Percentiles rank a stretch among this genome's conserved stretches.
phyloP scores from a whole-genome alignment of 2,888 invertebrate species.

The Tiliacea aurago region DNA sequence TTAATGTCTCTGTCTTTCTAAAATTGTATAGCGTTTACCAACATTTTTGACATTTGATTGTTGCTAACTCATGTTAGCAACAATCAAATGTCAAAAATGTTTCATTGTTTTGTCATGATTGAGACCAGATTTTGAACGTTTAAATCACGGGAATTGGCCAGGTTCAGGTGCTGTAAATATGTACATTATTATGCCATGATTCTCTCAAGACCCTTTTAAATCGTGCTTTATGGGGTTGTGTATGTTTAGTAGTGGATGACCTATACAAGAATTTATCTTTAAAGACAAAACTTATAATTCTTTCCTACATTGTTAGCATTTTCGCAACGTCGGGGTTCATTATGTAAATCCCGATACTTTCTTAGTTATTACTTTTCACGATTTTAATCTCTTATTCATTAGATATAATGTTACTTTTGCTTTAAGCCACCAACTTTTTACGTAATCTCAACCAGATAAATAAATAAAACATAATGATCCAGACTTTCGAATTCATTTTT shows the following conservation, averaged over 20 bases:
- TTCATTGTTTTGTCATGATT: too few relatives aligned
- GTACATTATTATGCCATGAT: neutral
- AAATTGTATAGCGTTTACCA: neutral
- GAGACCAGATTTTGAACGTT: neutral
- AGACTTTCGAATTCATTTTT: slow-evolving; percentile 27
- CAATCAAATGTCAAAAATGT: too few relatives aligned
- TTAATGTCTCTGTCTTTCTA: neutral
- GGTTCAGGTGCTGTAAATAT: neutral
- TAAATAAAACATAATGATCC: slow-evolving; percentile 19
- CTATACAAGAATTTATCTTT: slow-evolving; percentile 9
- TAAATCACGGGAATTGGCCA: too few relatives aligned
- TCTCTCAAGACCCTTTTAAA: neutral
- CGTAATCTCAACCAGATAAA: neutral
- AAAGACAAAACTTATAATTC: slow-evolving; percentile 12
- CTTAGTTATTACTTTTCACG: neutral
- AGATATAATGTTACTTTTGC: neutral
- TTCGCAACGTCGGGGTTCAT: neutral
- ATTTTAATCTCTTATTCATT: slow-evolving; percentile 3
- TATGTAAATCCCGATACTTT: slow-evolving; percentile 17
- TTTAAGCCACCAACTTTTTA: slow-evolving; percentile 12
- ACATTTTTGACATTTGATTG: neutral
- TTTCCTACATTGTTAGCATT: neutral
- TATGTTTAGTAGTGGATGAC: neutral
- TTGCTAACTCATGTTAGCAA: too few relatives aligned
- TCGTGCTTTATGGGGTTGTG: neutral